Evolutionary conservation across 2,888 invertebrate genomes (phyloP).

Genomic region (Strigamia maritima): DNA sequence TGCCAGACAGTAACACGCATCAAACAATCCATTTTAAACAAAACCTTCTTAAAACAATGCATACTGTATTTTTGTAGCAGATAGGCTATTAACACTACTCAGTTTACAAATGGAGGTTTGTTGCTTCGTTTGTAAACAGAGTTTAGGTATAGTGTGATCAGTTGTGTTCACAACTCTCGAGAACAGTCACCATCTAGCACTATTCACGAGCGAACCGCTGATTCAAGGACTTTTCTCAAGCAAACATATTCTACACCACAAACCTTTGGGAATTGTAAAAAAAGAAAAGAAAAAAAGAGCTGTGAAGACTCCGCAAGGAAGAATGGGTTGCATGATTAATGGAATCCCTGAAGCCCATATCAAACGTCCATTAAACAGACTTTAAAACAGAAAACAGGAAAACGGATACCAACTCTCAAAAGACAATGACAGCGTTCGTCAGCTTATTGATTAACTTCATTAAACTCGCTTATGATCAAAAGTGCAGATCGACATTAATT

Average conservation of each 20-base stretch:
- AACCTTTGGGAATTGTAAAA: not conserved
- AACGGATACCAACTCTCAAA: not conserved
- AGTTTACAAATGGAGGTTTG: too few relatives aligned
- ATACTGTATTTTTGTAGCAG: too few relatives aligned
- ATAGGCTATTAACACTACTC: too few relatives aligned
- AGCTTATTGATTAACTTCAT: not conserved
- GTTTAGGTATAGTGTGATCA: too few relatives aligned
- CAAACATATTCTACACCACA: not conserved
- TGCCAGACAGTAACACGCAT: too few relatives aligned
- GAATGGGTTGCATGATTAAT: conserved; percentile 28
- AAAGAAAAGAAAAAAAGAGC: not conserved
- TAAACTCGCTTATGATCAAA: not conserved
- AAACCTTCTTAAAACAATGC: too few relatives aligned
- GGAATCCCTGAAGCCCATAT: conserved; percentile 5
- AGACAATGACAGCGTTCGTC: not conserved
- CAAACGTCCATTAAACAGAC: conserved; percentile 13
- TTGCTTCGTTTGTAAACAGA: too few relatives aligned
- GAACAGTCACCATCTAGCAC: not conserved
- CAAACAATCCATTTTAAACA: too few relatives aligned
- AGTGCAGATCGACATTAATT: too few relatives aligned
- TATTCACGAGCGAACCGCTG: not conserved
- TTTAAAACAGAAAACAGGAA: not conserved
- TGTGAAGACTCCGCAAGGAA: not conserved
- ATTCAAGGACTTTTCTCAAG: not conserved
- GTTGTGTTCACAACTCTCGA: too few relatives aligned